Conservation (phyloP, 2,797 vertebrate species). For the Rachycentron canadum region DNA sequence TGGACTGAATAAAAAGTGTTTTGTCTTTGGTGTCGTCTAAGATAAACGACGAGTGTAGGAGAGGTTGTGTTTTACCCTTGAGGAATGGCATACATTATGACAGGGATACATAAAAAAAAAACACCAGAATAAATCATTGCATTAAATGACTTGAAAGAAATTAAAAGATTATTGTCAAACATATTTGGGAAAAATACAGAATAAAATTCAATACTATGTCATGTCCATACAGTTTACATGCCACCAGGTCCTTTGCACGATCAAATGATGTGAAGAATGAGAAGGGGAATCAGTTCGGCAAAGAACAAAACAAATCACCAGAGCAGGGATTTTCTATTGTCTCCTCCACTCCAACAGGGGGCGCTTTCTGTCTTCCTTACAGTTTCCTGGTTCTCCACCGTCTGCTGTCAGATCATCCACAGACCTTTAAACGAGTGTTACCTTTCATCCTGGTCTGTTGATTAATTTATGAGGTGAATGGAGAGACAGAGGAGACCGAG, state of each 20-base stretch:
- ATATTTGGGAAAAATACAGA: neutral
- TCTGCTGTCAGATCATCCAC: neutral
- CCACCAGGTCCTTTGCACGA: no score
- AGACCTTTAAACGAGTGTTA: neutral
- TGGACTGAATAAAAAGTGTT: neutral
- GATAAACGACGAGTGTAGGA: no score
- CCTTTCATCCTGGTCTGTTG: slow-evolving; percentile 13
- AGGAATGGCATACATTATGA: neutral
- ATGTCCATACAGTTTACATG: neutral
- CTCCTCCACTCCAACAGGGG: slow-evolving; percentile 68
- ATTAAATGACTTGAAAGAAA: no score
- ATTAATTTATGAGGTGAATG: neutral
- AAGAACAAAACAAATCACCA: neutral
- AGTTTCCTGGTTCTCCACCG: slow-evolving; percentile 35
- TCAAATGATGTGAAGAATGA: neutral
- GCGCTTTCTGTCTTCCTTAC: slow-evolving; percentile 25
- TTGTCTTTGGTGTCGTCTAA: no score
- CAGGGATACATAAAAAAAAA: neutral
- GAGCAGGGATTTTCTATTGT: neutral
- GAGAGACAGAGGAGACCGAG: neutral
- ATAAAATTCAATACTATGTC: neutral
- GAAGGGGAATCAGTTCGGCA: no score
- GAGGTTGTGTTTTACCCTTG: neutral
- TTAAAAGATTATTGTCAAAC: neutral
- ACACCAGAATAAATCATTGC: no score